These are phyloP conservation scores for Parnassius smintheus DNA, from an alignment of 2,888 invertebrate genomes.

Conservation along the genomic window DNA sequence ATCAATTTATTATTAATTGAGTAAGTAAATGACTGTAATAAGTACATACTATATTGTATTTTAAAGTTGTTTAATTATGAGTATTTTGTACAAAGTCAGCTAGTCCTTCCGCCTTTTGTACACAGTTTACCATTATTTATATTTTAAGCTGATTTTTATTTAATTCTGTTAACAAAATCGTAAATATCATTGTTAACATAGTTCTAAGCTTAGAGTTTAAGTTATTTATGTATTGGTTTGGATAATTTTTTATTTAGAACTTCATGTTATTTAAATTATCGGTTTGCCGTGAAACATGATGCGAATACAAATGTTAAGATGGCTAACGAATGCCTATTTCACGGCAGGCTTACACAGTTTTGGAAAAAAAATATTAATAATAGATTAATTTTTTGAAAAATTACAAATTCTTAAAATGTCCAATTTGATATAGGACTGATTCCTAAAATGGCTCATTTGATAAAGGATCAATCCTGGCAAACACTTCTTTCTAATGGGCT, in stretches of 20 bases:
- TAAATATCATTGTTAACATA: slow-evolving; percentile 27
- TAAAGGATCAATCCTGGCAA: too few species aligned
- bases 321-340: too few species aligned
- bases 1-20: not conserved
- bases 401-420: too few species aligned
- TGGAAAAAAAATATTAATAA: too few species aligned
- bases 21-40: slow-evolving; percentile 8
- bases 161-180: slow-evolving; percentile 16
- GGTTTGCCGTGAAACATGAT: too few species aligned
- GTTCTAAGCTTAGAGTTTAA: slow-evolving; percentile 2
- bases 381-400: too few species aligned
- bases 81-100: slow-evolving; percentile 39
- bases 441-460: too few species aligned
- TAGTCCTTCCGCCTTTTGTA: slow-evolving; percentile 40
- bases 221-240: slow-evolving; percentile 10
- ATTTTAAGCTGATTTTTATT: not conserved
- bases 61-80: slow-evolving; percentile 11
- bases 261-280: too few species aligned
- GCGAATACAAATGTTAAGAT: too few species aligned
- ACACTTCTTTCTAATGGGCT: too few species aligned
- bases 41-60: slow-evolving; percentile 13
- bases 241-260: not conserved
- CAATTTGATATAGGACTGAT: too few species aligned
- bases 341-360: too few species aligned
- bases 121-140: slow-evolving; percentile 21